Conservation (phyloP, 1,140 invertebrate species). For the Drosophila repletoides region DNA sequence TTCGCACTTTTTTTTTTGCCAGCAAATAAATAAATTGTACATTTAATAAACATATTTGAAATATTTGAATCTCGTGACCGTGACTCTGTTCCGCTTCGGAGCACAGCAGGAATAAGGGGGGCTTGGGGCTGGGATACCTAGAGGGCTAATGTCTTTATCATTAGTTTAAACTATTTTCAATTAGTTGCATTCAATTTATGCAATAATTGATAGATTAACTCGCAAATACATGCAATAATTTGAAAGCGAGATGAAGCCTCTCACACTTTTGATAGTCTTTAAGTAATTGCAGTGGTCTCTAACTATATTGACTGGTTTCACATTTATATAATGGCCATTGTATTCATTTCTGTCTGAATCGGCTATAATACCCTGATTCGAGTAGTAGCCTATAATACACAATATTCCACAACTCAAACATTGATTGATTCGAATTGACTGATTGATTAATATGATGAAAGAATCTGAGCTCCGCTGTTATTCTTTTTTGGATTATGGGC, state of each 20-base stretch:
- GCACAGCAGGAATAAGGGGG: background rate
- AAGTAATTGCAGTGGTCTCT: slow-evolving; percentile 4
- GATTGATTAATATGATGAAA: no score
- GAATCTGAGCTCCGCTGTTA: no score
- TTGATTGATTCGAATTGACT: no score
- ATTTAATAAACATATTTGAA: slow-evolving; percentile 10
- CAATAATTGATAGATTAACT: slow-evolving; percentile 30
- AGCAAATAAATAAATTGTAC: background rate
- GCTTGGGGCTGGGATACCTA: background rate
- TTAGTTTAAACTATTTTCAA: slow-evolving; percentile 34
- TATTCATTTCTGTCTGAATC: no score
- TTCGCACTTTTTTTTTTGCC: slow-evolving; percentile 8
- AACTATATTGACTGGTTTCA: slow-evolving; percentile 4
- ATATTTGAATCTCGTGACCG: slow-evolving; percentile 51
- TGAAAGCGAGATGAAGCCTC: no score
- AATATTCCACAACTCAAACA: no score
- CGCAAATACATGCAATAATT: slow-evolving; percentile 27
- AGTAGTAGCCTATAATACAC: no score
- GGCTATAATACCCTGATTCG: no score
- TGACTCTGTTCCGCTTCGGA: slow-evolving; percentile 41
- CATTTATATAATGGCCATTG: slow-evolving; percentile 5
- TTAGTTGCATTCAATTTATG: slow-evolving; percentile 35
- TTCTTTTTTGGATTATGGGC: no score
- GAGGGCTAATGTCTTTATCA: slow-evolving; percentile 27
- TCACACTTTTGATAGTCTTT: slow-evolving; percentile 23